Evolutionary conservation across 2,888 invertebrate genomes (phyloP), one percentile per base, ranked within the genome.

Genomic region (Drosophila mercatorum): DNA sequence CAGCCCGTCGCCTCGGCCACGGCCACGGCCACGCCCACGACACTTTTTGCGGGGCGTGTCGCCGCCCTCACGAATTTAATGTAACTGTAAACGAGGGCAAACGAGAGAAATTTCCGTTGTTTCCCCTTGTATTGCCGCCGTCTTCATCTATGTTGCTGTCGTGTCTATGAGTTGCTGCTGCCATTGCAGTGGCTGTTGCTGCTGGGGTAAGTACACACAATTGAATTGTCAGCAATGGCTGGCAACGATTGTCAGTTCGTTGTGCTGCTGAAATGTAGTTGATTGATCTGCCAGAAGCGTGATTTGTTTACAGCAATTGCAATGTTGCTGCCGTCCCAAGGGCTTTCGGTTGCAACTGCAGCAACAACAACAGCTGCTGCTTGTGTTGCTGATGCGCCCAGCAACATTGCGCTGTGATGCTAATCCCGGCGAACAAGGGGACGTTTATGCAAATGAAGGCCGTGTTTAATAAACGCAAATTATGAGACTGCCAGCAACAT

Each of bases 381-480:
- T 65, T 28, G 41, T 34, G 53, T 8, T 67, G 51, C 38, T 70
- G 71, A 66, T 61, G 56, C 47, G 43, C 36, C 59, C 57, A 66
- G 69, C 59, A 47, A 72, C 77, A 80, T 70, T 72, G 59, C 41
- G 10, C 41, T 17, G 47, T 26, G 88, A 88, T 84, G 68, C 38
- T 64, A 72, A 84, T 85, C 83, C 61, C 10, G 7, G 6, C 31
- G 34, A 61, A 64, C 68, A 75, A 74, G 86, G 62, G 66, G 58
- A 88, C 67, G 73, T 76, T 88, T 88, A 84, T 84, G 84, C 88
- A 84, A 84, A 84, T 84, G 75, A 74, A 69, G 70, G 66, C 70
- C 75, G 77, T 88, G 84, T 88, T 88, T 84, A 88, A 88, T 84
- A 84, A 84, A 84, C 88, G 88, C 88, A 83, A 84, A 88, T 84